Evolutionary conservation across 1,140 invertebrate genomes (phyloP).

Genomic region (Pseudomyrmex cubaensis): DNA sequence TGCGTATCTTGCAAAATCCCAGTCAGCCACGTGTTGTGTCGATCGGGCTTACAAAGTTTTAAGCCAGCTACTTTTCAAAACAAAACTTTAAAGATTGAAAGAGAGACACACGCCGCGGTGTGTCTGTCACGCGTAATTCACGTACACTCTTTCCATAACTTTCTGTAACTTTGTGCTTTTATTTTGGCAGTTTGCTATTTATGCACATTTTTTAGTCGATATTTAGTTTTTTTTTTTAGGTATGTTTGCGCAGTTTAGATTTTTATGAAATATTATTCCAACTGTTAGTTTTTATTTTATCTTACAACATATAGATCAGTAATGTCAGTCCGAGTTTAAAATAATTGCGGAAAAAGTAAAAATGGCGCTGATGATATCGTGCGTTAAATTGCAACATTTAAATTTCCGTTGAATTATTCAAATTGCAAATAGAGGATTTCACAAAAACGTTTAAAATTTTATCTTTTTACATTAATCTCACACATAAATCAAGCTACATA

Average conservation of each 20-base stretch:
- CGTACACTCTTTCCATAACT: no score
- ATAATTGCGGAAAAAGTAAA: not conserved
- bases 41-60: not conserved
- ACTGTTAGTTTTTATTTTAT: no score
- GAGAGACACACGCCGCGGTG: not conserved
- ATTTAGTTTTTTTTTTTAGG: no score
- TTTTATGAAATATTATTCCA: no score
- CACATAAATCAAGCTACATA: not conserved
- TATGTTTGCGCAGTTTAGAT: no score
- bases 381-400: conserved; percentile 9
- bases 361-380: not conserved
- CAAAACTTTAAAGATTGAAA: not conserved
- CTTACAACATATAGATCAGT: no score
- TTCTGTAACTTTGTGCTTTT: no score
- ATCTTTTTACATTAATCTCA: not conserved
- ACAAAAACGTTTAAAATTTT: no score
- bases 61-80: not conserved
- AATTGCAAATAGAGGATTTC: not conserved
- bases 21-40: not conserved
- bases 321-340: not conserved
- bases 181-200: no score
- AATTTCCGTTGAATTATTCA: conserved; percentile 4
- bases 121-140: no score
- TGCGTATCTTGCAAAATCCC: conserved; percentile 10
- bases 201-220: no score